These are phyloP conservation scores for Odocoileus virginianus DNA, from an alignment of 2,113 vertebrate genomes.

Conservation along the genomic window DNA sequence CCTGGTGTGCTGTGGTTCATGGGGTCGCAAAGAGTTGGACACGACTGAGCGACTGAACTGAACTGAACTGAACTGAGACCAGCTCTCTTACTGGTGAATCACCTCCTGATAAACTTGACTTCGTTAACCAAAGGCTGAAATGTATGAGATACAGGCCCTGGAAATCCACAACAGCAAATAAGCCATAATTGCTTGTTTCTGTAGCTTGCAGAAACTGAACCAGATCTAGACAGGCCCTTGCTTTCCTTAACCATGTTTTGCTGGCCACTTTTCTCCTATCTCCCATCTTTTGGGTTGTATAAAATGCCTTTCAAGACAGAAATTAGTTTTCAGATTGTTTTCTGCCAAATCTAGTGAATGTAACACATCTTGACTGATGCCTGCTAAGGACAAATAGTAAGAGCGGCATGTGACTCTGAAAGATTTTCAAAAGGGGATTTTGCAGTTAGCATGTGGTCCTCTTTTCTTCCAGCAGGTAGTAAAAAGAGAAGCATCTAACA, in stretches of 20 bases:
- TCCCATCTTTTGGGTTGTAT: background rate
- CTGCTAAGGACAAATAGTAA: slow-evolving; percentile 19
- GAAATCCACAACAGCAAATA: background rate
- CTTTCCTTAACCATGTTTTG: background rate
- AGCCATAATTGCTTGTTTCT: background rate
- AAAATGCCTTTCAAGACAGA: slow-evolving; percentile 26
- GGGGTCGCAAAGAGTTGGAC: too few relatives aligned
- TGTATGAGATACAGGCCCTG: accelerated
- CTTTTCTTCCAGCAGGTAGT: slow-evolving; percentile 52
- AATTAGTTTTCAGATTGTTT: slow-evolving; percentile 36
- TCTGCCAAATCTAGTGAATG: slow-evolving; percentile 3
- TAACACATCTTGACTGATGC: slow-evolving; percentile 37
- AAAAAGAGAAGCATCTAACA: slow-evolving; percentile 42
- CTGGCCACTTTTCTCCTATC: background rate
- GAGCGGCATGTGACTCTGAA: background rate
- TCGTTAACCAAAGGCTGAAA: background rate
- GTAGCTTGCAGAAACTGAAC: background rate
- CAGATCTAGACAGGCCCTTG: background rate
- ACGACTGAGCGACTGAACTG: too few relatives aligned
- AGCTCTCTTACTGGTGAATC: background rate
- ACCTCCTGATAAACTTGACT: background rate
- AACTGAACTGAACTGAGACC: too few relatives aligned
- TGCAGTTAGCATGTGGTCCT: slow-evolving; percentile 22
- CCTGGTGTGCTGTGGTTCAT: too few relatives aligned
- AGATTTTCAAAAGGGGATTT: slow-evolving; percentile 37